Conservation (phyloP, 2,888 invertebrate genomes). For the Sarcophaga variegata region DNA sequence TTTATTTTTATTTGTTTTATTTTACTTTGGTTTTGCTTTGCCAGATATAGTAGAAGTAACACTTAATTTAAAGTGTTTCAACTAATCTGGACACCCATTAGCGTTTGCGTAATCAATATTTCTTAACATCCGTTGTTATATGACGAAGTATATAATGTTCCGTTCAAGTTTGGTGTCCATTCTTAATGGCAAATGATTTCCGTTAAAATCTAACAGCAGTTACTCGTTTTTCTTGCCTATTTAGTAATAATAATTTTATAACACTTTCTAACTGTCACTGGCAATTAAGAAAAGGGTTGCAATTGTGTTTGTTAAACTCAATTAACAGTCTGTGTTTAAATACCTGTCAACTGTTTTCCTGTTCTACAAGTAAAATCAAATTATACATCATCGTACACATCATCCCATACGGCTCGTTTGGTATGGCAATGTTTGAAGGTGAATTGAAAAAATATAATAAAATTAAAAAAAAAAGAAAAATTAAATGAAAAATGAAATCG, state of each 20-base stretch:
- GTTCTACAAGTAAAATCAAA: background rate
- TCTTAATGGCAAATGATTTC: background rate
- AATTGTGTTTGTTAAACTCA: constrained; percentile 16
- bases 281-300: background rate
- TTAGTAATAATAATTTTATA: background rate
- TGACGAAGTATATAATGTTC: no score
- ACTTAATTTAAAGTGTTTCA: no score
- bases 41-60: no score
- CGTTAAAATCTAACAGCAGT: background rate
- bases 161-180: no score
- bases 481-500: background rate
- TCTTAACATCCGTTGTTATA: no score
- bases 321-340: constrained; percentile 48
- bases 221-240: background rate
- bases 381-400: background rate
- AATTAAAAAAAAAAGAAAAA: no score
- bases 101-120: no score
- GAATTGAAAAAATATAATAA: background rate
- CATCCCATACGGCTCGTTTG: background rate
- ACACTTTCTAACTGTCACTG: background rate
- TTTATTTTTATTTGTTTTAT: no score
- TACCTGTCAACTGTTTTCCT: constrained; percentile 43
- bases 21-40: no score
- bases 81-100: no score
- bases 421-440: background rate